Conservation (phyloP, 2,113 vertebrate species). For the Vidua chalybeata region DNA sequence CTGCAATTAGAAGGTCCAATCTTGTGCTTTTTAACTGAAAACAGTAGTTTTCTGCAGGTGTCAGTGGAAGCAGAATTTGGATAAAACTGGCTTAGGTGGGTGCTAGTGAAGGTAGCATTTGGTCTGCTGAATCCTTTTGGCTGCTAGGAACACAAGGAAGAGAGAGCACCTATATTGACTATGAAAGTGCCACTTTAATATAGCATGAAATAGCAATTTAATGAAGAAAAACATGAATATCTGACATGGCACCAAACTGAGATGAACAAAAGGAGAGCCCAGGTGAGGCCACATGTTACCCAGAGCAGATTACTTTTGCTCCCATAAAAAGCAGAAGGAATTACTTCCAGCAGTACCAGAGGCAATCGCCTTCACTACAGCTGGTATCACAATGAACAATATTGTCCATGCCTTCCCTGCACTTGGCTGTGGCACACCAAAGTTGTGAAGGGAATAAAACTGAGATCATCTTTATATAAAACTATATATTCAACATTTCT, state of each 20-base stretch:
- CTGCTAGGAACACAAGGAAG: background rate
- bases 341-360: background rate
- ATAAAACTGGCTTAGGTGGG: background rate
- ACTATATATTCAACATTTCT: background rate
- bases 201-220: background rate
- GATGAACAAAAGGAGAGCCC: background rate
- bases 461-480: background rate
- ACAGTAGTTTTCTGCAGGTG: background rate
- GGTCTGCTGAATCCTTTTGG: background rate
- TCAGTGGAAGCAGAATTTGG: background rate
- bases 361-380: background rate
- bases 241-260: background rate
- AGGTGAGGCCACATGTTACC: background rate
- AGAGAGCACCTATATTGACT: background rate
- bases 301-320: background rate
- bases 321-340: background rate
- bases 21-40: background rate
- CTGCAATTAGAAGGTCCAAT: background rate
- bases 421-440: background rate
- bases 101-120: background rate
- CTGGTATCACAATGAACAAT: background rate
- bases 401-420: background rate
- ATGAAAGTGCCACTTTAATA: background rate
- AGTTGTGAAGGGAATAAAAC: background rate
- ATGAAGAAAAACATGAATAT: background rate